Percentiles rank a stretch among this genome's conserved stretches.
phyloP scores from a whole-genome alignment of 2,797 vertebrate genomes.

The Gallirallus australis region DNA sequence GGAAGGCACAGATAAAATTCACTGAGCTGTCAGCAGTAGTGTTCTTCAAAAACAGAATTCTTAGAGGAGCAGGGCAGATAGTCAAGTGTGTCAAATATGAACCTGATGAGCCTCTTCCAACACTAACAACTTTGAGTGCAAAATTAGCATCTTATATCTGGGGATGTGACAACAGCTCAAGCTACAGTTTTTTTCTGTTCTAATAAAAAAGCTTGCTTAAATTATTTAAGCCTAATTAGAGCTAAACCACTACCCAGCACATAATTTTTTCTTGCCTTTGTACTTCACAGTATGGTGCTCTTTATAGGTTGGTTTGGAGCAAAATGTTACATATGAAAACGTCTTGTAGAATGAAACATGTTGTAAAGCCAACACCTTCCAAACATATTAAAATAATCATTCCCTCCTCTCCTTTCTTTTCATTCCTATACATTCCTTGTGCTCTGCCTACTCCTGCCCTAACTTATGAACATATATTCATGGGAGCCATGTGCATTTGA shows the following conservation, averaged over 20 bases:
- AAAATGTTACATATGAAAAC: background rate
- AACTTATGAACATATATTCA: background rate
- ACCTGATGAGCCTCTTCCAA: background rate
- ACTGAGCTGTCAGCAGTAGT: background rate
- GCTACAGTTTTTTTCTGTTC: background rate
- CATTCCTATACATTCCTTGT: background rate
- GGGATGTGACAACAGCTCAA: background rate
- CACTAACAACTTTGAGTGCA: background rate
- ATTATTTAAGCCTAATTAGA: background rate
- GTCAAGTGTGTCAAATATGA: conserved; percentile 9
- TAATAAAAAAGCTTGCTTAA: background rate
- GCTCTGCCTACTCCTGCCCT: background rate
- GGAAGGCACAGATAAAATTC: background rate
- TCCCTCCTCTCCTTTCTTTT: background rate
- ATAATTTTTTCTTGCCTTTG: background rate
- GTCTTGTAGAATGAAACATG: background rate
- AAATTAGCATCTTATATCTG: background rate
- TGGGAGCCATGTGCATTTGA: background rate
- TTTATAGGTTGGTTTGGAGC: background rate
- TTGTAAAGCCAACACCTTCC: background rate
- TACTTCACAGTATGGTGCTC: background rate
- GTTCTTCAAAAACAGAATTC: background rate
- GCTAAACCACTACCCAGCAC: background rate
- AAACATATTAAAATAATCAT: background rate
- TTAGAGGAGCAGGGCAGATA: background rate